Evolutionary conservation across 37 sponge, comb jelly and placozoan species (phyloP).

Genomic region (Oopsacas minuta): DNA sequence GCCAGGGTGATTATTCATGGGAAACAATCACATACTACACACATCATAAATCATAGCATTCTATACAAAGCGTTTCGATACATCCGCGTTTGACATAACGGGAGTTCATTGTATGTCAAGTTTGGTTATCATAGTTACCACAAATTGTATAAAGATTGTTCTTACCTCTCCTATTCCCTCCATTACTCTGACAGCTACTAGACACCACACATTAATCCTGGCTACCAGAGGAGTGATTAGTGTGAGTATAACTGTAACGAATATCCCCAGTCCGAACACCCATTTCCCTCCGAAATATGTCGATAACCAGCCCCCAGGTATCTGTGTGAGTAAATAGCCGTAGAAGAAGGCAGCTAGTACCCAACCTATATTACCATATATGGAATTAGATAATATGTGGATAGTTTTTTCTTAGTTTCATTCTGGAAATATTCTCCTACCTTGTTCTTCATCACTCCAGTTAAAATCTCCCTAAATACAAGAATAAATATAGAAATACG

Average conservation of each 20-base stretch:
- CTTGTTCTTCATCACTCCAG: background rate
- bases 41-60: too few relatives aligned
- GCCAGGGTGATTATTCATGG: too few relatives aligned
- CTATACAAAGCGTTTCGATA: too few relatives aligned
- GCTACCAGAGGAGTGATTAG: conserved; percentile 79
- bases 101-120: too few relatives aligned
- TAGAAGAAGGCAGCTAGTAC: conserved; percentile 73
- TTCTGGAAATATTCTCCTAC: background rate
- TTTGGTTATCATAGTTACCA: too few relatives aligned
- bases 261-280: conserved; percentile 65
- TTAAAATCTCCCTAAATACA: background rate
- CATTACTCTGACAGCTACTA: conserved; percentile 60
- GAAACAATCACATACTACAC: too few relatives aligned
- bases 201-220: conserved; percentile 24
- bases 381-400: too few relatives aligned
- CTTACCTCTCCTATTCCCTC: conserved; percentile 87
- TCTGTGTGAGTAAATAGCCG: conserved; percentile 84
- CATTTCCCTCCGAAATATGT: conserved; percentile 52
- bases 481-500: background rate
- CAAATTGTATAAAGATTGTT: too few relatives aligned
- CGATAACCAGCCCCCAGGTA: conserved; percentile 83
- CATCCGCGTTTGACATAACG: too few relatives aligned
- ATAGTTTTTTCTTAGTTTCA: background rate
- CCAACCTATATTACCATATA: conserved; percentile 67
- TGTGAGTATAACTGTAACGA: conserved; percentile 65